Evolutionary conservation across 23 tunicate species (phyloP).

Genomic region (Ciona savignyi): DNA sequence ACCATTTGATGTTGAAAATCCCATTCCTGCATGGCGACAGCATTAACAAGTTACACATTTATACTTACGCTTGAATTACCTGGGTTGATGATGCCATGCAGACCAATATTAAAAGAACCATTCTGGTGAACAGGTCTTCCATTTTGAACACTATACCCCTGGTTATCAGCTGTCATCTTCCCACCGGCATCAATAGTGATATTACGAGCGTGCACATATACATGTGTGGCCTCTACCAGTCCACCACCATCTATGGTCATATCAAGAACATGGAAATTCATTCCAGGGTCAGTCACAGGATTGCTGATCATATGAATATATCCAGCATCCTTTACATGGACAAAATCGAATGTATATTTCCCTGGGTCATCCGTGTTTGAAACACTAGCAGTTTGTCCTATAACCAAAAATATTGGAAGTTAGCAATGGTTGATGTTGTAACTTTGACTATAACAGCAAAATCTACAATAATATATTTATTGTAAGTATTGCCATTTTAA

Average conservation of each 20-base stretch:
- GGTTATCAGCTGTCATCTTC: slow-evolving; percentile 4
- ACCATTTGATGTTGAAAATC: no score
- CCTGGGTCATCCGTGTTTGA: no score
- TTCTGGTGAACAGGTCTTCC: slow-evolving; percentile 5
- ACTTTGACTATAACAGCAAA: no score
- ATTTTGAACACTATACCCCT: slow-evolving; percentile 5
- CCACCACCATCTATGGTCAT: slow-evolving; percentile 24
- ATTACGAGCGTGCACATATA: slow-evolving; percentile 18
- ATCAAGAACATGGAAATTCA: slow-evolving; percentile 4
- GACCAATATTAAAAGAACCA: slow-evolving; percentile 14
- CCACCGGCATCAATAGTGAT: slow-evolving; percentile 29
- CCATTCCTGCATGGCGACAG: no score
- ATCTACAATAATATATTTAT: no score
- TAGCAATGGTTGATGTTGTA: no score
- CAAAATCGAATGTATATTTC: slow-evolving; percentile 12
- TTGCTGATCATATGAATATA: slow-evolving; percentile 19
- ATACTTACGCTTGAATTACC: no score
- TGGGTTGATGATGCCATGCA: slow-evolving; percentile 27
- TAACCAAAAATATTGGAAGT: no score
- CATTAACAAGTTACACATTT: no score
- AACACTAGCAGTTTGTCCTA: no score
- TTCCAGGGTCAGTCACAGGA: slow-evolving; percentile 18
- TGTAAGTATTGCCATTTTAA: no score
- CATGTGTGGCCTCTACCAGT: slow-evolving; percentile 21
- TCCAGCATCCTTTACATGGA: slow-evolving; percentile 14